Conservation (phyloP, 1,140 invertebrate species). For the Myzus persicae region DNA sequence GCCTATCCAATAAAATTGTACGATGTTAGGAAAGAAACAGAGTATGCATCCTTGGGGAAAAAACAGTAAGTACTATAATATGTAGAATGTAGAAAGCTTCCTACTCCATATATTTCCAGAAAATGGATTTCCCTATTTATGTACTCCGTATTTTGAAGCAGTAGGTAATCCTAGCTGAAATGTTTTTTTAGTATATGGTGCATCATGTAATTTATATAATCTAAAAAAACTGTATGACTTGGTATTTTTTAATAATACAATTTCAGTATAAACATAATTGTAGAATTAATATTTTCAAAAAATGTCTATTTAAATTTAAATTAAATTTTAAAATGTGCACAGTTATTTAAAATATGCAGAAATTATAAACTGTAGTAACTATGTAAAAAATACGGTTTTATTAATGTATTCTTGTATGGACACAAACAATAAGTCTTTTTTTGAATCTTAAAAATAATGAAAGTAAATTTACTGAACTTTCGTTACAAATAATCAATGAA, state of each 20-base stretch:
- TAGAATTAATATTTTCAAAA: neutral
- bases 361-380: neutral
- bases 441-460: neutral
- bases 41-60: neutral
- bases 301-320: neutral
- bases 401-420: neutral
- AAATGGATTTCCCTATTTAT: conserved; percentile 4
- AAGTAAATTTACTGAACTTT: neutral
- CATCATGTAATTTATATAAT: neutral
- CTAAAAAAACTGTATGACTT: neutral
- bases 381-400: neutral
- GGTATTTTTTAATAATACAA: neutral
- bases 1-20: neutral
- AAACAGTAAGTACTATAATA: neutral
- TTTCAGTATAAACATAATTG: neutral
- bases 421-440: neutral
- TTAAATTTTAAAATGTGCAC: neutral
- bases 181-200: neutral
- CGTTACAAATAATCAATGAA: neutral
- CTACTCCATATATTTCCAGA: neutral
- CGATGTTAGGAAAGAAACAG: neutral
- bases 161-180: neutral
- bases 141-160: neutral
- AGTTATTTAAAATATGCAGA: neutral
- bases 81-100: neutral